A percentile compares a stretch with the other conserved stretches of the same genome.
Evolutionary conservation across 2,797 vertebrate genomes (phyloP).

Genomic region (Crocidura indochinensis): DNA sequence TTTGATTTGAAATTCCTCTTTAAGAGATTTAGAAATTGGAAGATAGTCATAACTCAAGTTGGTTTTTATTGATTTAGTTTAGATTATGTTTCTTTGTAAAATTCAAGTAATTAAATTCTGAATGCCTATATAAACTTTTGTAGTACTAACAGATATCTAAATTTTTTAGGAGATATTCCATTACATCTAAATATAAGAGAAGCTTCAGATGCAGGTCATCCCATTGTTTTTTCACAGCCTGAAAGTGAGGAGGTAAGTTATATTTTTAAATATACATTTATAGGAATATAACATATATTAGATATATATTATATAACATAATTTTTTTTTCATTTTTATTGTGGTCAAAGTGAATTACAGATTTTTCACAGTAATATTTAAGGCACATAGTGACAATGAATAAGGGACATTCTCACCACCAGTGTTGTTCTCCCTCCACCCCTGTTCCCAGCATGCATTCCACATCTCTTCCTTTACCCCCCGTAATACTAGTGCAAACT

Average conservation of each 20-base stretch:
- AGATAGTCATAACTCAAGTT: conserved; percentile 52
- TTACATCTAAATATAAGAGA: conserved; percentile 96
- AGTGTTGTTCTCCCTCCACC: no score
- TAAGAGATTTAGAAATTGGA: conserved; percentile 75
- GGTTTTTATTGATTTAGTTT: conserved; percentile 66
- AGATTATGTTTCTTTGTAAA: conserved; percentile 68
- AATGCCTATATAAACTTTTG: conserved; percentile 38
- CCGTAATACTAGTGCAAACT: no score
- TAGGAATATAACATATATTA: no score
- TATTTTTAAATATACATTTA: conserved; percentile 7
- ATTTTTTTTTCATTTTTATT: no score
- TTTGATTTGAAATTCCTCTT: conserved; percentile 83
- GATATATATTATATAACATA: no score
- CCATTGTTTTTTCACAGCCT: conserved; percentile 95
- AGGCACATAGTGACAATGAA: no score
- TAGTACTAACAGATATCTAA: conserved; percentile 63
- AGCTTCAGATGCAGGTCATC: conserved; percentile 94
- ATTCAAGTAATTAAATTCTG: conserved; percentile 63
- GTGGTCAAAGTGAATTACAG: no score
- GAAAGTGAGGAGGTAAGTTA: conserved; percentile 94
- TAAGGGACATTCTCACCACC: no score
- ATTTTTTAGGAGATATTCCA: conserved; percentile 95
- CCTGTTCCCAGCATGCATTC: no score
- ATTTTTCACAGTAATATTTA: no score
- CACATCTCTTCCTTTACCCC: no score